Conservation (phyloP, 2,888 invertebrate species). For the Hemicrepidius hirtus region DNA sequence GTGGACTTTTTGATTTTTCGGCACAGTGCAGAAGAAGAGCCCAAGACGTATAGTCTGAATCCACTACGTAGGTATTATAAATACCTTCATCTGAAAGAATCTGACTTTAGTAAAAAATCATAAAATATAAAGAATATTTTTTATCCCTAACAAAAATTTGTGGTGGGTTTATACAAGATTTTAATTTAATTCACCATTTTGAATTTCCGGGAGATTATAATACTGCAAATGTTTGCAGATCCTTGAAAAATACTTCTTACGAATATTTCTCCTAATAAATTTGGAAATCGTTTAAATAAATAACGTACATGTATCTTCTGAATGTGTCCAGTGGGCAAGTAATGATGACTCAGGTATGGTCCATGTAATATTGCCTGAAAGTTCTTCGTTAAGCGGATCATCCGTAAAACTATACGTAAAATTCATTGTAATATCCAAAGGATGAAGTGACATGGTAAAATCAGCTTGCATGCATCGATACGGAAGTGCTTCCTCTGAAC, state of each 20-base stretch:
- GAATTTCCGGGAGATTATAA: no score
- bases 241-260: no score
- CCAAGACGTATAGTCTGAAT: slow-evolving; percentile 90
- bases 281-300: background rate
- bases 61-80: slow-evolving; percentile 91
- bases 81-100: slow-evolving; percentile 85
- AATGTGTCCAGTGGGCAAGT: slow-evolving; percentile 91
- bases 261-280: no score
- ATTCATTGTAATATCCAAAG: slow-evolving; percentile 87
- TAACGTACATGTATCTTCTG: slow-evolving; percentile 86
- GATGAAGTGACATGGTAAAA: slow-evolving; percentile 75
- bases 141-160: no score
- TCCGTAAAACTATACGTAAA: slow-evolving; percentile 91
- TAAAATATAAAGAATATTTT: no score
- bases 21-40: slow-evolving; percentile 89
- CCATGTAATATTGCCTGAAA: slow-evolving; percentile 92
- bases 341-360: slow-evolving; percentile 81
- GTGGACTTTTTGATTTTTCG: slow-evolving; percentile 84
- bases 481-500: slow-evolving; percentile 88
- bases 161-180: no score
- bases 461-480: slow-evolving; percentile 91
- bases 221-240: no score
- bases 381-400: slow-evolving; percentile 86
- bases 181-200: no score
- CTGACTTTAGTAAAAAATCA: background rate